Conservation (phyloP, 2,888 invertebrate species). For the Fragum fragum region DNA sequence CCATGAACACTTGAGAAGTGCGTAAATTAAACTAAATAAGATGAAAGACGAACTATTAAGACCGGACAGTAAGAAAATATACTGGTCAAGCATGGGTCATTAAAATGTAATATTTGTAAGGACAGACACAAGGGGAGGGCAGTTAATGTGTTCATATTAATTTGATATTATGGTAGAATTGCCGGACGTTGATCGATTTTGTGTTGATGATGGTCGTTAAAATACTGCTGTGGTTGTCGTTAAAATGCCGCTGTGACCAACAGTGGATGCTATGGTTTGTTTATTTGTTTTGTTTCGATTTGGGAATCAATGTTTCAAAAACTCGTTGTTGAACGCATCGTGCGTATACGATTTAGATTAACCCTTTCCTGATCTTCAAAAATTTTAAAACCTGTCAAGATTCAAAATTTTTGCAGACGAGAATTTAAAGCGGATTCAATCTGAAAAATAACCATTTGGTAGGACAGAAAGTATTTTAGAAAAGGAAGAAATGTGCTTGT, state of each 20-base stretch:
- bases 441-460: too few relatives aligned
- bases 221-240: not conserved
- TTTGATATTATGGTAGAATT: conserved; percentile 2
- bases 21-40: conserved; percentile 9
- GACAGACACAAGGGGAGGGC: not conserved
- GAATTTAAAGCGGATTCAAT: too few relatives aligned
- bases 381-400: too few relatives aligned
- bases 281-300: not conserved
- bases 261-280: not conserved
- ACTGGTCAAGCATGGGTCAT: conserved; percentile 19
- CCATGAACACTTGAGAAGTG: conserved; percentile 10
- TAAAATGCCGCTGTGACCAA: not conserved
- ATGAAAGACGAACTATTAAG: not conserved
- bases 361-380: too few relatives aligned
- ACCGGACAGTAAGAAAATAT: conserved; percentile 18
- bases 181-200: not conserved
- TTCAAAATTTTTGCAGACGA: too few relatives aligned
- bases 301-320: not conserved
- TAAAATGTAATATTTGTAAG: not conserved
- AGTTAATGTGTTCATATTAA: conserved; percentile 15
- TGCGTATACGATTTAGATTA: too few relatives aligned
- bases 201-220: conserved; percentile 4
- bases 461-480: too few relatives aligned
- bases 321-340: too few relatives aligned
- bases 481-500: too few relatives aligned